Conservation (phyloP, 35 echinoderm and acorn worm species). For the Acanthaster planci region DNA sequence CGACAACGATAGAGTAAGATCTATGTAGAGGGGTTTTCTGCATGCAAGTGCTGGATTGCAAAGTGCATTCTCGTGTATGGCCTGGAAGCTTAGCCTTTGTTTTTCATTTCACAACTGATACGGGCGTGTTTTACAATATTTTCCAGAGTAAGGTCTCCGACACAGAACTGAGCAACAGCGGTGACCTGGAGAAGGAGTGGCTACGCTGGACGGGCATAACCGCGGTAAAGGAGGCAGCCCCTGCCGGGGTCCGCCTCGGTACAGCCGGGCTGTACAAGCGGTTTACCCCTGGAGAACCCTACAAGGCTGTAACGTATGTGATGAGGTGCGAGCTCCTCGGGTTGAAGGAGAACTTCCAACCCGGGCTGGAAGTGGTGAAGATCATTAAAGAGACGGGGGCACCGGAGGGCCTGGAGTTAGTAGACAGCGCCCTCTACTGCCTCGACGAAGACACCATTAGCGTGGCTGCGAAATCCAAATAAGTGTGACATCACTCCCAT, state of each 20-base stretch:
- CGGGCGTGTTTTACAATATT: no score
- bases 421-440: slow-evolving; percentile 43
- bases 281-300: slow-evolving; percentile 44
- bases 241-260: background rate
- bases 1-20: no score
- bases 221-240: background rate
- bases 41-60: no score
- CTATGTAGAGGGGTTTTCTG: no score
- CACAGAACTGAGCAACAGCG: background rate
- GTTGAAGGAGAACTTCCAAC: background rate
- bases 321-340: slow-evolving; percentile 29
- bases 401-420: slow-evolving; percentile 23
- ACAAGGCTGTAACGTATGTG: slow-evolving; percentile 40
- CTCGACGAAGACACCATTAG: slow-evolving; percentile 19
- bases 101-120: no score
- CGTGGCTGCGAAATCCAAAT: background rate
- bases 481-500: no score
- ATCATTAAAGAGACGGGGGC: slow-evolving; percentile 12
- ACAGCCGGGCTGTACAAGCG: slow-evolving; percentile 48
- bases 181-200: background rate
- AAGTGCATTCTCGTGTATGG: no score
- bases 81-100: no score
- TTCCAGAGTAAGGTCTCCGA: background rate
- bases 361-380: background rate
- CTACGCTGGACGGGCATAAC: background rate